A percentile compares a stretch with the other conserved stretches of the same genome.
These are phyloP conservation scores for Didymodactylos carnosus DNA, from an alignment of 2,888 invertebrate genomes.

Conservation along the genomic window DNA sequence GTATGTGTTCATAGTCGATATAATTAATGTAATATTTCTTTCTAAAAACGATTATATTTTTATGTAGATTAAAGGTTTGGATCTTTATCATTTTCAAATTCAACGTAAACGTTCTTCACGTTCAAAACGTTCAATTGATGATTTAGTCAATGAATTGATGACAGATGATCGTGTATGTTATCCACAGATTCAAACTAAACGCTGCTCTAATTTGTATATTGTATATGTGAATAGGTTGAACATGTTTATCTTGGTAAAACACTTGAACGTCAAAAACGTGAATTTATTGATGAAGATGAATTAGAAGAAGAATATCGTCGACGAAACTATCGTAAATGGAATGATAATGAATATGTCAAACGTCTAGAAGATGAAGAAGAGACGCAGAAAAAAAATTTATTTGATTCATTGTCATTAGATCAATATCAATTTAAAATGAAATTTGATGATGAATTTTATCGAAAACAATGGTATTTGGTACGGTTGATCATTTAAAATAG, in stretches of 20 bases:
- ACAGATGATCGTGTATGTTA: not conserved
- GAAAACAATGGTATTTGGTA: not conserved
- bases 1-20: not conserved
- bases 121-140: not conserved
- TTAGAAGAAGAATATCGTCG: not conserved
- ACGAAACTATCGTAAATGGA: not conserved
- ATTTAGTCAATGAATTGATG: not conserved
- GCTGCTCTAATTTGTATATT: too few relatives aligned
- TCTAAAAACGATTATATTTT: not conserved
- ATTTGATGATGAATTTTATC: not conserved
- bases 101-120: not conserved
- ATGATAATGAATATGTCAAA: not conserved
- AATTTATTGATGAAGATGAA: not conserved
- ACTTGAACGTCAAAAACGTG: not conserved
- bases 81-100: not conserved
- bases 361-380: not conserved
- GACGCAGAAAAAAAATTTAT: too few relatives aligned
- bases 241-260: not conserved
- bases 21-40: not conserved
- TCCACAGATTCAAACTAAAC: not conserved
- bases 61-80: not conserved
- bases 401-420: too few relatives aligned
- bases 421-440: not conserved
- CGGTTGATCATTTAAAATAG: not conserved
- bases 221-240: not conserved